Evolutionary conservation across 1,140 invertebrate species (phyloP).

Genomic region (Cydia pomonella): DNA sequence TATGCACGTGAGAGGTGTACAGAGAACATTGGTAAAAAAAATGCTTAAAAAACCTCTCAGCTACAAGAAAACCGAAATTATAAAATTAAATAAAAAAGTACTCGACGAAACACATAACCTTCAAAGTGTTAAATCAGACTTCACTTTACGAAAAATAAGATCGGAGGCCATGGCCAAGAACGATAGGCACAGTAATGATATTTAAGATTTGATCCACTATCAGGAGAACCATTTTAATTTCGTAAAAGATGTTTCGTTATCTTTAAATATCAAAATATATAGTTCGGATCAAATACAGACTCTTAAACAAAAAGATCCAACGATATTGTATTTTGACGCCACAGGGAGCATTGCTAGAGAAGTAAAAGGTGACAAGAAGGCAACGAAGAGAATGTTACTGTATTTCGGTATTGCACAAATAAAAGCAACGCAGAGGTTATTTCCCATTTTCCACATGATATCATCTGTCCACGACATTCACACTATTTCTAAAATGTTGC

Average conservation of each 20-base stretch:
- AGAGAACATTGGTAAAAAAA: neutral
- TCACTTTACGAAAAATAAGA: slow-evolving; percentile 1
- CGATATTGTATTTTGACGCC: neutral
- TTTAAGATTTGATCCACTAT: neutral
- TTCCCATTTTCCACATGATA: neutral
- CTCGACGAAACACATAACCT: neutral
- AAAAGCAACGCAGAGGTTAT: slow-evolving; percentile 5
- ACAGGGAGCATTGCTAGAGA: slow-evolving; percentile 1
- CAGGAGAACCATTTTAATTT: neutral
- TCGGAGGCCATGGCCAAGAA: neutral
- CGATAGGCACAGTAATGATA: slow-evolving; percentile 16
- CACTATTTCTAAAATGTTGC: slow-evolving; percentile 18
- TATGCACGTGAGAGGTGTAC: neutral
- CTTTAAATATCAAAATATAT: slow-evolving; percentile 5
- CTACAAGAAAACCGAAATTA: neutral
- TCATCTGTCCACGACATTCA: neutral
- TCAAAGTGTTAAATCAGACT: slow-evolving; percentile 9
- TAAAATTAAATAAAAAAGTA: neutral
- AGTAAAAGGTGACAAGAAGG: neutral
- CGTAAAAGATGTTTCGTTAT: neutral
- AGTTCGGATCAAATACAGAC: neutral
- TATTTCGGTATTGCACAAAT: neutral
- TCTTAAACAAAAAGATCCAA: neutral
- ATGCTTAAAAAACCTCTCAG: neutral
- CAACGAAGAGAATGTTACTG: neutral